Evolutionary conservation across 2,113 vertebrate species (phyloP), one percentile per base, ranked within the genome.

Genomic region (Parotia lawesii): DNA sequence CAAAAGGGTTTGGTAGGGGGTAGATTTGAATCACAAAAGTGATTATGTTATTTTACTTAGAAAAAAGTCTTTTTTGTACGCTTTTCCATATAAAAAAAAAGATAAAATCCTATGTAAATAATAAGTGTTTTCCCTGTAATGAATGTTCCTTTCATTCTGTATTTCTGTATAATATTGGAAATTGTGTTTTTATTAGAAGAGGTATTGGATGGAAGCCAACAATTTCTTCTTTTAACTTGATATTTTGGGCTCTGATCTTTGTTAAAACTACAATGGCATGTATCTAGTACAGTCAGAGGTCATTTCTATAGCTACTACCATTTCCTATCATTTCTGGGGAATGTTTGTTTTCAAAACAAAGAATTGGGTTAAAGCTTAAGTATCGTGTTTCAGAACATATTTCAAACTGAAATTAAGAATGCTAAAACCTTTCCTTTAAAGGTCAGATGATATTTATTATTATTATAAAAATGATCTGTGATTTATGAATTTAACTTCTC

Each of bases 401-500:
- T 99, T 99, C 98, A 98, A 98, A 97, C 98, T 96, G 96, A 98
- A 99, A 99, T 98, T 97, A 98, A 98, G 98, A 98, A 98, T 98
- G 97, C 96, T 98, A 98, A 98, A 98, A 97, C 98, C 97, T 97
- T 98, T 98, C 97, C 98, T 98, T 98, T 98, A 99, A 99, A 99
- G 99, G 99, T 99, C 99, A 99, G 98, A 98, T 98, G 98, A 98
- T 99, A 99, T 98, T 98, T 98, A 98, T 98, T 98, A 98, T 97
- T 97, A 97, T 97, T 97, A 97, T 98, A 98, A 98, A 99, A 98
- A 98, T 96, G 98, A 98, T 98, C 98, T 98, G 98, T 99, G 98
- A 98, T 99, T 99, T 99, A 99, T 99, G 98, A 98, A 99, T 99
- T 99, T 98, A 98, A 98, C 98, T 97, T 99, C 98, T 98, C 98